Evolutionary conservation across 2,888 invertebrate genomes (phyloP).

Genomic region (Drosophila rubida): DNA sequence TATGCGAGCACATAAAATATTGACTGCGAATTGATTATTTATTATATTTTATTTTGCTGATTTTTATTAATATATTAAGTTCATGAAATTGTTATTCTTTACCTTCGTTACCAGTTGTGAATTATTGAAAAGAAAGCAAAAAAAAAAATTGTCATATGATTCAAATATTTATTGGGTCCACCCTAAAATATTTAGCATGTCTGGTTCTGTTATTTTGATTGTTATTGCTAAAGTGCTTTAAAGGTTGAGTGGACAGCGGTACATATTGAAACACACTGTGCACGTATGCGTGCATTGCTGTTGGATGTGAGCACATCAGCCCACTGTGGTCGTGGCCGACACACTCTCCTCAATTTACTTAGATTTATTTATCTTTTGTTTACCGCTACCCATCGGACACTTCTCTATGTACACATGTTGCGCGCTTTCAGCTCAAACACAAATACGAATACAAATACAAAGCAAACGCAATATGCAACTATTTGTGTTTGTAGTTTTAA

Average conservation of each 20-base stretch:
- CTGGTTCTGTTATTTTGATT: background rate
- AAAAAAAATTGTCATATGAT: too few relatives aligned
- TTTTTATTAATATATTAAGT: too few relatives aligned
- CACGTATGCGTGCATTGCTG: background rate
- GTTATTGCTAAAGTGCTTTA: background rate
- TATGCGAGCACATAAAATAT: too few relatives aligned
- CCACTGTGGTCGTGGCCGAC: conserved; percentile 15
- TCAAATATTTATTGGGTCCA: conserved; percentile 19
- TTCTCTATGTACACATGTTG: conserved; percentile 25
- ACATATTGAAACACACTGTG: background rate
- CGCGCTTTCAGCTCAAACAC: conserved; percentile 25
- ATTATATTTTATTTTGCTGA: too few relatives aligned
- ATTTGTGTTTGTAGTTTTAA: conserved; percentile 66
- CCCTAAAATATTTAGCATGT: conserved; percentile 14
- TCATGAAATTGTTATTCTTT: too few relatives aligned
- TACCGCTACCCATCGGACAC: conserved; percentile 50
- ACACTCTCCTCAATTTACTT: conserved; percentile 26
- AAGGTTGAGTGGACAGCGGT: background rate
- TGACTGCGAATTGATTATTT: too few relatives aligned
- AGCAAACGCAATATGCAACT: conserved; percentile 63
- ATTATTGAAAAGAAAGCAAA: too few relatives aligned
- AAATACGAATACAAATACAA: conserved; percentile 29
- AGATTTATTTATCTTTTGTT: conserved; percentile 44
- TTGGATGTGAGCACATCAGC: background rate
- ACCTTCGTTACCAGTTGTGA: too few relatives aligned